phyloP scores from a whole-genome alignment of 2,113 vertebrate genomes.

The Anhinga rufa region DNA sequence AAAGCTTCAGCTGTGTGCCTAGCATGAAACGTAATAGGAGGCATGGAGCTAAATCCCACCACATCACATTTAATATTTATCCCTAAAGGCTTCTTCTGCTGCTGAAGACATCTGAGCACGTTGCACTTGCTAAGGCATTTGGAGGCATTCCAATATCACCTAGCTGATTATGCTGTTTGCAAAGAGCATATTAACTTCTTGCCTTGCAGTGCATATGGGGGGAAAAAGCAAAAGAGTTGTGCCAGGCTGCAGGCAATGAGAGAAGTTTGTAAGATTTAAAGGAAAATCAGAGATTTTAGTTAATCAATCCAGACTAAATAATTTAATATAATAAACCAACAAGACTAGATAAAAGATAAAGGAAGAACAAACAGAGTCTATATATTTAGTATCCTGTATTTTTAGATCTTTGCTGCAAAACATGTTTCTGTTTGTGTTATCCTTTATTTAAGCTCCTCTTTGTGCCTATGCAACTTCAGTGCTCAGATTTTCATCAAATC shows the following conservation, averaged over 20 bases:
- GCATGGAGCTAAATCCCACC: background rate
- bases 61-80: slow-evolving; percentile 5
- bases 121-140: background rate
- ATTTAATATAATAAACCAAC: background rate
- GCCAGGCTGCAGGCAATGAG: background rate
- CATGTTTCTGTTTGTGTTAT: background rate
- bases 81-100: background rate
- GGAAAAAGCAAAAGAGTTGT: background rate
- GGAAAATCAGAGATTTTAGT: background rate
- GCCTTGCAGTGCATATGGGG: background rate
- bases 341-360: background rate
- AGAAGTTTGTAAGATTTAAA: background rate
- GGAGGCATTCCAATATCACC: background rate
- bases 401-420: background rate
- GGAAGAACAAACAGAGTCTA: background rate
- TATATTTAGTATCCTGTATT: background rate
- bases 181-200: background rate
- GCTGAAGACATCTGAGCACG: background rate
- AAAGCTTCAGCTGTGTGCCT: background rate
- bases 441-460: background rate
- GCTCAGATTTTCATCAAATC: background rate
- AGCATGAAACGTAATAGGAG: background rate
- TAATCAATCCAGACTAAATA: background rate
- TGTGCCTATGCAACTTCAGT: background rate
- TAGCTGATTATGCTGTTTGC: background rate